Percentiles rank a stretch among this genome's conserved stretches.
These are phyloP conservation scores for Hydrophis major DNA, from an alignment of 2,797 vertebrate species.

Conservation along the genomic window DNA sequence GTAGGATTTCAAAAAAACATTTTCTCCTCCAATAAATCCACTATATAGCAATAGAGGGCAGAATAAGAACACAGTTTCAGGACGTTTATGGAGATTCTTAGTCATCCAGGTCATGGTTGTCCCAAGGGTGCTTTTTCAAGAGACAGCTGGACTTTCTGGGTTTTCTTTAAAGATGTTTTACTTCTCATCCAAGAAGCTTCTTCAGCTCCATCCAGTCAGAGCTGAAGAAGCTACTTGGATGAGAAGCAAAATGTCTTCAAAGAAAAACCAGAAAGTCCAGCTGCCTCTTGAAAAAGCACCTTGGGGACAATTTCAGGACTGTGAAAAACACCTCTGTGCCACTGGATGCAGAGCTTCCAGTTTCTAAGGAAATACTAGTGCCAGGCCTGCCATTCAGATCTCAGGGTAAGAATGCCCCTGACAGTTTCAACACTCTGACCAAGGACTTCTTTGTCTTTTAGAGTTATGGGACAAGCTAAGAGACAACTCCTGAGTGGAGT, in stretches of 20 bases:
- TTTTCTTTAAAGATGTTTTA: too few species aligned
- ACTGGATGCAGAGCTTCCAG: background rate
- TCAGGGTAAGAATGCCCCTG: background rate
- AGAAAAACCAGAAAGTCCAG: too few species aligned
- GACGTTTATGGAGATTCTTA: too few species aligned
- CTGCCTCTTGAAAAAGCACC: too few species aligned
- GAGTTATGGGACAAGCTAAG: background rate
- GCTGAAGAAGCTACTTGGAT: too few species aligned
- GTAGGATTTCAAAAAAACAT: background rate
- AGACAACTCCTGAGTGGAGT: background rate
- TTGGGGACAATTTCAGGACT: background rate
- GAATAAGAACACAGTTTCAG: background rate
- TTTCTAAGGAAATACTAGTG: background rate
- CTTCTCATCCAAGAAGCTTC: too few species aligned
- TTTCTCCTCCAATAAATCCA: background rate
- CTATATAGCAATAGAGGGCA: background rate
- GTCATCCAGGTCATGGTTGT: too few species aligned
- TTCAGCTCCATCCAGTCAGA: too few species aligned
- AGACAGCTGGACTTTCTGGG: too few species aligned
- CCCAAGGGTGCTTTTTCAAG: too few species aligned
- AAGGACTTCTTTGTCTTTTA: background rate
- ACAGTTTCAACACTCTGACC: background rate
- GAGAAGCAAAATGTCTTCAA: too few species aligned
- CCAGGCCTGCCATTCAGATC: background rate
- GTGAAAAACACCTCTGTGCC: background rate